Base-by-base conservation (phyloP, 2,113 vertebrate genomes). In the Octodon degus region DNA sequence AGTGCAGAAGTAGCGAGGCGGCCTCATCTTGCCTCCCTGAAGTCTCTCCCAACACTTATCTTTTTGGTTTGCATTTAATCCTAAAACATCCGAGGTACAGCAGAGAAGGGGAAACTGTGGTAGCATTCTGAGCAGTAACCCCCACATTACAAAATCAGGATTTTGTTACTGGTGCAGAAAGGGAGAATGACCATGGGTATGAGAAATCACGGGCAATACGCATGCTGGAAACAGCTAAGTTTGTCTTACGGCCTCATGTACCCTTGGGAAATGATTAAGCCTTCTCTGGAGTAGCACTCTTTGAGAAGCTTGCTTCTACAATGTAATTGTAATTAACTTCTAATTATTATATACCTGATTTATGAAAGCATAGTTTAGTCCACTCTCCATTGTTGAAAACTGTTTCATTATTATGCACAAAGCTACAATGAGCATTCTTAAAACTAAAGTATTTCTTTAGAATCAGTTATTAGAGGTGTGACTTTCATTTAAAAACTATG, bases 401-500 rank as follows among this genome's bases (percentile, higher is more conserved):
- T 62, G 68, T 92, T 96, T 92, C 43, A 53, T 43, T 70, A 84
- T 76, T 90, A 90, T 81, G 85, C 47, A 34, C 17, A 90, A 81
- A 5, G 88, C 65, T 80, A 24, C 6, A 94, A 10, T 93, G 63
- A 95, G 62, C 7, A 58, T 79, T 67, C 34, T 74, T 91, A 94
- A 90, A 93, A 53, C 55, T 92, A 92, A 83, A 68, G 83, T 62
- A 91, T 91, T 92, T 63, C 55, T 58, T 74, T 72, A 72, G 32
- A 24, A 62, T 92, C 77, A 94, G 96, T 91, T 77, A 43, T 13
- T 50, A 90, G 27, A 95, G 8, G 83, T 68, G 43, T 32, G 60
- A 80, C 20, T 96, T 50, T 72, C 12, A 5, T 87, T 86, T 58
- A 25, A 80, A 94, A 94, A 37, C 30, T 50, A 83, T n/a, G 25